A percentile compares a stretch with the other conserved stretches of the same genome.
phyloP scores from a whole-genome alignment of 2,113 vertebrate genomes.

The Datnioides undecimradiatus region DNA sequence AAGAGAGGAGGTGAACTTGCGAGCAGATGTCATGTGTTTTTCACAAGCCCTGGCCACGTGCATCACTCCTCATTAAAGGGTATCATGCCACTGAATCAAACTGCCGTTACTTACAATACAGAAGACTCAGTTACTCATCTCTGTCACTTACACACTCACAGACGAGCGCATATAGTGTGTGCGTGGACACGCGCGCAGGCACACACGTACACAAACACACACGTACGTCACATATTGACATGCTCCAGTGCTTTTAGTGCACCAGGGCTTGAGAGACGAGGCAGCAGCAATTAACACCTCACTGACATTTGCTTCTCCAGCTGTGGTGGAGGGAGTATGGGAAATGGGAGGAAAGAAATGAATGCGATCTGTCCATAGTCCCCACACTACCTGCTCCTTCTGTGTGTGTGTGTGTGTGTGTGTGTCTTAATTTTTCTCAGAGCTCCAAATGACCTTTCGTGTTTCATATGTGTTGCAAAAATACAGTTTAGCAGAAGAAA shows the following conservation, averaged over 20 bases:
- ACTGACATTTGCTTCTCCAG: conserved; percentile 71
- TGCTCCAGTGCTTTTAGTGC: conserved; percentile 49
- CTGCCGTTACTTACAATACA: conserved; percentile 17
- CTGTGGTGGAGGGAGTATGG: conserved; percentile 57
- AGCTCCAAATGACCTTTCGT: conserved; percentile 48
- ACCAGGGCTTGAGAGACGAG: conserved; percentile 42
- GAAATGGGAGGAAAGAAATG: conserved; percentile 50
- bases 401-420: neutral
- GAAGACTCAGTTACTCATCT: conserved; percentile 11
- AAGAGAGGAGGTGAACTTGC: neutral
- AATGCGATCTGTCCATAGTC: conserved; percentile 31
- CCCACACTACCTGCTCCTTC: conserved; percentile 10
- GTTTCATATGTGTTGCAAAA: conserved; percentile 32
- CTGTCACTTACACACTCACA: neutral
- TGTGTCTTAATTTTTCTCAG: conserved; percentile 15
- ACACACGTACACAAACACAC: conserved; percentile 19
- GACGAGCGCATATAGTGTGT: neutral
- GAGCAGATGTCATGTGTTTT: neutral
- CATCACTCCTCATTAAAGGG: neutral
- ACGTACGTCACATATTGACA: conserved; percentile 37
- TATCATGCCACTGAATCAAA: conserved; percentile 14
- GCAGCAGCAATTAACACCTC: conserved; percentile 71
- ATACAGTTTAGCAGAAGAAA: conserved; percentile 20
- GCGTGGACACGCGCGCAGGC: no score
- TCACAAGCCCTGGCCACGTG: neutral